These are phyloP conservation scores for Enteromius radiatus DNA, from an alignment of 2,797 vertebrate genomes.

Conservation along the genomic window DNA sequence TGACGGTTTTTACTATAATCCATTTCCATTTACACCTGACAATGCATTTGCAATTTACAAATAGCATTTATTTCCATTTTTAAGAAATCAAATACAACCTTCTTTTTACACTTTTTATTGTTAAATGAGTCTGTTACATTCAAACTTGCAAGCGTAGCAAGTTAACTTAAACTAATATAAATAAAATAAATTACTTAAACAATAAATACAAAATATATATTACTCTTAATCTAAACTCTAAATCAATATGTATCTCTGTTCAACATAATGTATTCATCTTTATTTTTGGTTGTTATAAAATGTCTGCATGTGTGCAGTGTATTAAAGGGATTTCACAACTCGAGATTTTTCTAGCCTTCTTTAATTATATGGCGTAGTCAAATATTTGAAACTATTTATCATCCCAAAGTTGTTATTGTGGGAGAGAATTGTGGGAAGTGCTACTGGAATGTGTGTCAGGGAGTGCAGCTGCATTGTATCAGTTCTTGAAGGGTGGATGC, in stretches of 20 bases:
- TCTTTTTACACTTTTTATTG: not conserved
- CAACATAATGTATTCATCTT: not conserved
- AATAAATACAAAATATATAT: not conserved
- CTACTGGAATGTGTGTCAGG: slow-evolving; percentile 36
- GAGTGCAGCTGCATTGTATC: slow-evolving; percentile 44
- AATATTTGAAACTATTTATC: slow-evolving; percentile 8
- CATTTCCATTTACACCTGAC: not conserved
- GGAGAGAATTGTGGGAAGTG: slow-evolving; percentile 31
- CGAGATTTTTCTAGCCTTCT: not conserved
- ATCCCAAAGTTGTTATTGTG: slow-evolving; percentile 24
- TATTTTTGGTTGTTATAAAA: not conserved
- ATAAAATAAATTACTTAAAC: not conserved
- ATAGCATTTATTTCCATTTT: no score
- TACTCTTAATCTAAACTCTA: not conserved
- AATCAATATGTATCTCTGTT: not conserved
- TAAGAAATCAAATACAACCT: not conserved
- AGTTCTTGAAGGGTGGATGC: slow-evolving; percentile 22
- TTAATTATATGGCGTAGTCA: not conserved
- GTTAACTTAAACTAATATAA: not conserved
- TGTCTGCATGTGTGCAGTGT: not conserved
- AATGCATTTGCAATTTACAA: not conserved
- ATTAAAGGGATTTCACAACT: not conserved
- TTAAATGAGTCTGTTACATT: not conserved
- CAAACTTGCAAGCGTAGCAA: not conserved
- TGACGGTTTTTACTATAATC: slow-evolving; percentile 4